Conservation (phyloP, 2,888 invertebrate species). For the Sipha maydis region DNA sequence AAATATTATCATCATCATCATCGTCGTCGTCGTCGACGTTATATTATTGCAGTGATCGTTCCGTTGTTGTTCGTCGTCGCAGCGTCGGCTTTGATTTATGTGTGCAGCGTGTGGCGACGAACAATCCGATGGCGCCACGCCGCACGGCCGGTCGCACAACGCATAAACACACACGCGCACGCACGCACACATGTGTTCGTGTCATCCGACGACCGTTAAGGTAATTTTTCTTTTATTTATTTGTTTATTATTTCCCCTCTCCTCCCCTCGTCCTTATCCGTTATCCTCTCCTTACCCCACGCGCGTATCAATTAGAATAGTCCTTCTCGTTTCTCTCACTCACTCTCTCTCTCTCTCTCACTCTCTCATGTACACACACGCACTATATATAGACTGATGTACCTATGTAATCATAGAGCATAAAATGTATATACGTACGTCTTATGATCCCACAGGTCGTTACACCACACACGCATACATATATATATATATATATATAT, state of each 20-base stretch:
- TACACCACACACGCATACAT: too few relatives aligned
- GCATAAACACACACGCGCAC: too few relatives aligned
- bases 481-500: too few relatives aligned
- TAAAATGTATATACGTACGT: too few relatives aligned
- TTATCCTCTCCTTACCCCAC: neutral
- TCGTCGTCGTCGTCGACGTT: too few relatives aligned
- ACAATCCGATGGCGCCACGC: constrained; percentile 29
- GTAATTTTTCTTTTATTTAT: constrained; percentile 10
- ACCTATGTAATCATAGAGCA: too few relatives aligned
- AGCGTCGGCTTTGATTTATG: constrained; percentile 15
- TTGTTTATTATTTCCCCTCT: neutral
- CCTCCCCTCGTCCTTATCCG: neutral
- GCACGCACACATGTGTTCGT: constrained; percentile 9
- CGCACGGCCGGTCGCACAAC: neutral
- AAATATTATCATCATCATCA: constrained; percentile 14
- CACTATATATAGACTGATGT: too few relatives aligned
- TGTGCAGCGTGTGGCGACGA: constrained; percentile 3
- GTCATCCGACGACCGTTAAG: constrained; percentile 20
- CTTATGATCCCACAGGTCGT: too few relatives aligned
- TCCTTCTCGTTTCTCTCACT: neutral
- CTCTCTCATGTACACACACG: too few relatives aligned
- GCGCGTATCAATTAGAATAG: constrained; percentile 6
- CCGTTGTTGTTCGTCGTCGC: neutral
- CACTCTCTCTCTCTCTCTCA: too few relatives aligned
- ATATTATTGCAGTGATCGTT: neutral